These are phyloP conservation scores for Probosciger aterrimus DNA, from an alignment of 2,113 vertebrate species.

Conservation along the genomic window DNA sequence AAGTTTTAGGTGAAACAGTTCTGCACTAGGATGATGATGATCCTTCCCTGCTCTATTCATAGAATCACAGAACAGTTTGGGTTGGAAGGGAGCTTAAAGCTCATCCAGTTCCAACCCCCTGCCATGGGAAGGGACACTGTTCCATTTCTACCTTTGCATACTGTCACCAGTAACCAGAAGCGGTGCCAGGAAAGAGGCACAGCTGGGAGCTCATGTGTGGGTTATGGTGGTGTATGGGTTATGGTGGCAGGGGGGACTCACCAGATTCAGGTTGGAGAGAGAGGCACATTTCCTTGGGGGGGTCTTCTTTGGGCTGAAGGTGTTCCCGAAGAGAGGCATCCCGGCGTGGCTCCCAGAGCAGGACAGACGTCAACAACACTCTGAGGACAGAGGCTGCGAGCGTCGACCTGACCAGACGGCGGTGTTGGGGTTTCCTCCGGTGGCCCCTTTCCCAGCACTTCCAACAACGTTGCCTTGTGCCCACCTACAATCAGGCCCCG, in stretches of 20 bases:
- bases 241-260: slow-evolving; percentile 62
- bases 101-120: not conserved
- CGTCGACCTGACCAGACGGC: rapidly evolving
- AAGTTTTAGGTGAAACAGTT: not conserved
- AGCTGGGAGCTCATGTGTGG: not conserved
- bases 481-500: not conserved
- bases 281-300: slow-evolving; percentile 92
- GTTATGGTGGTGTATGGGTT: not conserved
- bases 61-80: not conserved
- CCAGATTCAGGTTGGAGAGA: slow-evolving; percentile 90
- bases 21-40: not conserved
- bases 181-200: not conserved
- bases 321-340: slow-evolving; percentile 90
- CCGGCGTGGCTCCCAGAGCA: not conserved
- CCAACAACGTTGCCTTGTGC: rapidly evolving
- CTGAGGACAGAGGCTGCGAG: not conserved
- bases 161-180: not conserved
- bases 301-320: slow-evolving; percentile 94
- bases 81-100: not conserved
- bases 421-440: not conserved
- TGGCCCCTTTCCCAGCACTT: not conserved
- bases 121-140: not conserved
- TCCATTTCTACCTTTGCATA: not conserved
- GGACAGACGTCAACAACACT: not conserved
- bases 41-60: not conserved